Base-by-base conservation (phyloP, 2,888 invertebrate species). In the Mythimna pallens region DNA sequence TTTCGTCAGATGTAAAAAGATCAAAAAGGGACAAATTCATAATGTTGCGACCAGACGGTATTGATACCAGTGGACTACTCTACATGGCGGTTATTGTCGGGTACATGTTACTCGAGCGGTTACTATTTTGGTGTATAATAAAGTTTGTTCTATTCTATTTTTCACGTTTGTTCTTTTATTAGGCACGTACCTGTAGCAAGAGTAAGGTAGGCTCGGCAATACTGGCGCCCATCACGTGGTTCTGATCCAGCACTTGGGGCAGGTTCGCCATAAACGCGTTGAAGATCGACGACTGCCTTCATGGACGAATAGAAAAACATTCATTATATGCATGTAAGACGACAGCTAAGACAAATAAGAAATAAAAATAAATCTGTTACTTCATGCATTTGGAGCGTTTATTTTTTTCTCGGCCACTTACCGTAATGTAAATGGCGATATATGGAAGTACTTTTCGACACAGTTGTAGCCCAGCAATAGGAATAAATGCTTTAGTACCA, bases 211-310 rank as follows among this genome's bases (percentile, higher is more conserved):
- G 98, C 10, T 99, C 98, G 9, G 99, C 97, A 68, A 99, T 97
- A 74, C 98, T 97, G 86, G 98, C 98, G 0, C 99, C 99, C 97
- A 99, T 99, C 80, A 98, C 96, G 92, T 99, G 99, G 94, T 99
- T 99, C 92, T 99, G 98, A 93, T 99, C 99, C 89, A 99, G 92
- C 17, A 99, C 97, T 96, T 99, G 99, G 0, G 99, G 99, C 78
- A 99, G 94, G 90, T 99, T 99, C 47, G 99, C 98, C 91, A 99
- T 96, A 92, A 99, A 99, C 1, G 99, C 99, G 94, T 99, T 99
- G 95, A 99, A 99, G 2, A 99, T 99, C 0, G 99, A 98, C 0
- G 99, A 99, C 74, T 97, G 97, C 87, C 99, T 98, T 10, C 0
- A 22, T 30, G 66, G 17, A n/a, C 6, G 67, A 54, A 43, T 17